Evolutionary conservation across 2,888 invertebrate genomes (phyloP), one percentile per base, ranked within the genome.

Genomic region (Temnothorax rugatulus): DNA sequence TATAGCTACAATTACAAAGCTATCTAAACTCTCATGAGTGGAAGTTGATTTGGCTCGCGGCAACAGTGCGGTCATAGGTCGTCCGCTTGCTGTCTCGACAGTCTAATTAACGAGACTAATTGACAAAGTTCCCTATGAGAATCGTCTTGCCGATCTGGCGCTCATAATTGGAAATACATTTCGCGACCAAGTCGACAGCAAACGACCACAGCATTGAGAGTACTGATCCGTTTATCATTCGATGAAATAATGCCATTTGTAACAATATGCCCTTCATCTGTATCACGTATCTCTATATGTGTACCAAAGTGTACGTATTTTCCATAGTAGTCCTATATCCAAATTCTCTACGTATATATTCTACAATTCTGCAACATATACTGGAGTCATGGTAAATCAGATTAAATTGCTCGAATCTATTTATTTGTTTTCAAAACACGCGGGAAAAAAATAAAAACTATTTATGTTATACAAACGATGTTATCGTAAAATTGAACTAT

Each of bases 51-150:
- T 77, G 87, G 83, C 64, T 84, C 73, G 85, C 69, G 84, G 84
- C 85, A 89, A 90, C 88, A 84, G 71, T 74, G 87, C 77, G 87
- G 87, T 84, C 84, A 82, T 79, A 85, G 83, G 76, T 88, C 84
- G 86, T 87, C 86, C 86, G 77, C 87, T 57, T 57, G 71, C 84
- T 81, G 82, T 84, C 87, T 82, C 85, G 85, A 77, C 81, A 84
- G 88, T 88, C 86, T 90, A 90, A 90, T 90, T 90, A 91, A 87
- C 89, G 82, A 66, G 85, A 87, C 87, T 88, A 89, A 89, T 90
- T 89, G 91, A 88, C 88, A 87, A 90, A 90, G 91, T 90, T 89
- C 89, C 63, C 81, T 88, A 85, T 76, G 83, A 88, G 64, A 61
- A 66, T 84, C 75, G 84, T 89, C 88, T 86, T 88, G 83, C 77